Percentiles rank a stretch among this genome's conserved stretches.
Conservation (phyloP, 2,888 invertebrate genomes). For the Ctena decussata region DNA sequence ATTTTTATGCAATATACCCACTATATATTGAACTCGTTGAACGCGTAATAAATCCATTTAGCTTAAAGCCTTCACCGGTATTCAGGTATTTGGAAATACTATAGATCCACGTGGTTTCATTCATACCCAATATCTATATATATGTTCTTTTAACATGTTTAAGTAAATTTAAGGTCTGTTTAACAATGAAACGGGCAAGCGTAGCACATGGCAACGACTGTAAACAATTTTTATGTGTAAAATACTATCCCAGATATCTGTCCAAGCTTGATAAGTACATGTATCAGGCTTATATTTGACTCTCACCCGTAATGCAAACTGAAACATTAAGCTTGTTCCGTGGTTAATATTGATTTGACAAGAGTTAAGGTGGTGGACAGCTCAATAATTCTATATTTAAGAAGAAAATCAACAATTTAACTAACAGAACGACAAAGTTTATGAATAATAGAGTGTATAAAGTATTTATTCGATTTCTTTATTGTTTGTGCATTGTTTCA, state of each 20-base stretch:
- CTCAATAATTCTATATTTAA: not conserved
- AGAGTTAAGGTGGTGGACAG: not conserved
- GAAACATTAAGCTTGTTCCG: not conserved
- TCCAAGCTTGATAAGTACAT: slow-evolving; percentile 3
- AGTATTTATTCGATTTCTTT: not conserved
- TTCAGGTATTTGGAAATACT: too few relatives aligned
- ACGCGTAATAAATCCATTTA: too few relatives aligned
- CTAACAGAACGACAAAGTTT: not conserved
- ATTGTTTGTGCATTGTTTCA: not conserved
- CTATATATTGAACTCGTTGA: too few relatives aligned
- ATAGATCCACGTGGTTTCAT: too few relatives aligned
- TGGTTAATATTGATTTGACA: not conserved
- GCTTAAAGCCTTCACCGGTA: too few relatives aligned
- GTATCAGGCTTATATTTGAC: not conserved
- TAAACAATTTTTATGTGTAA: slow-evolving; percentile 35
- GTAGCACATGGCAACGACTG: slow-evolving; percentile 35
- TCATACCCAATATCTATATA: too few relatives aligned
- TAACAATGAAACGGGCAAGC: too few relatives aligned
- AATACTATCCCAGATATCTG: not conserved
- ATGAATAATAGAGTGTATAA: not conserved
- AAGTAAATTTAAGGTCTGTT: too few relatives aligned
- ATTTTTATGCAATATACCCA: too few relatives aligned
- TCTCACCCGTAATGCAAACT: not conserved
- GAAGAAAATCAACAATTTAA: not conserved
- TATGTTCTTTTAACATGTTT: too few relatives aligned